Percentiles rank a stretch among this genome's conserved stretches.
Evolutionary conservation across 2,113 vertebrate species (phyloP).

Genomic region (Rhynchomys soricoides): DNA sequence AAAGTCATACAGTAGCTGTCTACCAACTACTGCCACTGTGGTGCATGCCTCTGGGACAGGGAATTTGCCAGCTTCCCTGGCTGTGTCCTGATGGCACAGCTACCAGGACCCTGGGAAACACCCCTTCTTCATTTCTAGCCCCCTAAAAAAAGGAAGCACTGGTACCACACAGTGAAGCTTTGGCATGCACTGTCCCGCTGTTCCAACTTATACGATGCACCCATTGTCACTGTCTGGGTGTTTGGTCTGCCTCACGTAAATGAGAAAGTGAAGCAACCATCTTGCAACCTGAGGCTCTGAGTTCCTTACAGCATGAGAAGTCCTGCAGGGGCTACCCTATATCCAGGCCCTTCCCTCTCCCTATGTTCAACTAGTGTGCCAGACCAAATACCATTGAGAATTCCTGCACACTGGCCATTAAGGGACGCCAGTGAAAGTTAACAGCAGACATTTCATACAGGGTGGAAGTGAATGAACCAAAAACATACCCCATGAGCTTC

Average conservation of each 20-base stretch:
- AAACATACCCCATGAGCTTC: not conserved
- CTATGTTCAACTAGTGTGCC: not conserved
- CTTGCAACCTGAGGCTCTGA: not conserved
- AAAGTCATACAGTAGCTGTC: not conserved
- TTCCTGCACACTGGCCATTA: not conserved
- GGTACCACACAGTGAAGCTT: rapidly evolving
- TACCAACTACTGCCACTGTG: not conserved
- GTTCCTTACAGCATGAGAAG: not conserved
- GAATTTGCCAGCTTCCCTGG: not conserved
- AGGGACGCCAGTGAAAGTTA: not conserved
- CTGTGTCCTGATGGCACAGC: not conserved
- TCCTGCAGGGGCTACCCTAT: too few species aligned
- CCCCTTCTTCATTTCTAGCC: not conserved
- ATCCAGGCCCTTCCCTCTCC: not conserved
- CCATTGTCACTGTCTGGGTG: not conserved
- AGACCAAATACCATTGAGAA: not conserved
- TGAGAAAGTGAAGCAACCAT: not conserved
- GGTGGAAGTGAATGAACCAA: not conserved
- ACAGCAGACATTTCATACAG: not conserved
- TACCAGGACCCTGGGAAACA: not conserved
- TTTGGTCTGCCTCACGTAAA: not conserved
- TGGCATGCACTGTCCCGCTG: not conserved
- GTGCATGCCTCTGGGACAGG: rapidly evolving
- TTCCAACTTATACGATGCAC: not conserved
- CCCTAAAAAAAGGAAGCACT: not conserved